Evolutionary conservation across 2,113 vertebrate species (phyloP), one percentile per base, ranked within the genome.

Genomic region (Chloropsis hardwickii): DNA sequence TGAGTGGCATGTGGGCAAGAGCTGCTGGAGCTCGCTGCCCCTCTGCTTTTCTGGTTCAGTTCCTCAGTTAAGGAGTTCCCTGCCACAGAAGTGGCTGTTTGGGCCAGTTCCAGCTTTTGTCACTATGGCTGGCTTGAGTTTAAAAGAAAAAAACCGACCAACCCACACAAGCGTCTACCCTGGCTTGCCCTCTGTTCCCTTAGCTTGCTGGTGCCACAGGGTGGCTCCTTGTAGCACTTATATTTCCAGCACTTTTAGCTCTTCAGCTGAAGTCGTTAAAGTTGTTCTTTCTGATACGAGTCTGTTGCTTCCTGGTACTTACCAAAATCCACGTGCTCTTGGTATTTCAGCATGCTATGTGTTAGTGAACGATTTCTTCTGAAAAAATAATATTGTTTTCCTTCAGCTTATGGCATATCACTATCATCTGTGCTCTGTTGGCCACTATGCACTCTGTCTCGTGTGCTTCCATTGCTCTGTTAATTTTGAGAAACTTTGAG

Each of bases 131-230:
- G 72, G 76, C 47, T 56, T 60, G 56, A 85, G 58, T 81, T 95
- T 76, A 22, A 24, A n/a, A 45, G n/a, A 8, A 25, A 42, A 5
- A 15, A n/a, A 47, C 9, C 5, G 17, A 45, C 27, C 35, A 51
- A 61, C 70, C 72, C 73, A 67, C 84, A 89, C 40, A 47, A 86
- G 44, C 44, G 22, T 12, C 48, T 93, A 39, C 67, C 81, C 81
- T 72, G 88, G 61, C 42, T 72, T 62, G 79, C 72, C 90, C 95
- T 87, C 85, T 74, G 51, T 56, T 96, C 96, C 67, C 27, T 93
- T 94, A 93, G 57, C 94, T 65, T 89, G 83, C 81, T 97, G 95
- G 86, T 97, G 95, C 94, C 95, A 95, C 96, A 95, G 95, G 96
- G 96, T 96, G 96, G 96, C 96, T 96, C 96, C 83, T 95, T 92